phyloP scores from a whole-genome alignment of 2,797 vertebrate species.

The Phyllotis vaccarum region DNA sequence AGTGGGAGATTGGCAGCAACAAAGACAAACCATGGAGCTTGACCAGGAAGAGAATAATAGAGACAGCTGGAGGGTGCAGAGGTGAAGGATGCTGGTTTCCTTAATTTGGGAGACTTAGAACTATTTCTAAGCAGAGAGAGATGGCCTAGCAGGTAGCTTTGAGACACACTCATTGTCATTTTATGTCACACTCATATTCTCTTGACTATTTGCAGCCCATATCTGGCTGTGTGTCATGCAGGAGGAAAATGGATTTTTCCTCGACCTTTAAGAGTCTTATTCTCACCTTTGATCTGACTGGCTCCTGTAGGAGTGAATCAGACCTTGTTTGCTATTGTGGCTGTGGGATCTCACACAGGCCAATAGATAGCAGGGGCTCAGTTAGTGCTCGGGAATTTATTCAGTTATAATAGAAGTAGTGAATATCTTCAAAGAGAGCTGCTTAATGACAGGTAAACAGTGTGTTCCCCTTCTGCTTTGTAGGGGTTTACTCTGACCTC shows the following conservation, averaged over 20 bases:
- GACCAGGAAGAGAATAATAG: background rate
- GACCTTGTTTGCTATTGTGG: background rate
- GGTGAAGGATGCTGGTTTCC: background rate
- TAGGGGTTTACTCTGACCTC: constrained; percentile 25
- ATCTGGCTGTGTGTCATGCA: background rate
- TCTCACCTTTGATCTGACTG: background rate
- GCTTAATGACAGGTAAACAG: background rate
- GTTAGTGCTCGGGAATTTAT: background rate
- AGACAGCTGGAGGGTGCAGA: background rate
- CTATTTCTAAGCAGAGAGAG: background rate
- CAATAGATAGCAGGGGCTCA: background rate
- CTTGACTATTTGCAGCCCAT: background rate
- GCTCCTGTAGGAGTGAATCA: background rate
- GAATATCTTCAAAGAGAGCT: background rate
- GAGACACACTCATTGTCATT: background rate
- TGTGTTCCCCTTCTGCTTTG: background rate
- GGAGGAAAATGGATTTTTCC: rapidly evolving
- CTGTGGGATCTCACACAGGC: background rate
- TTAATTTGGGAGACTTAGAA: background rate
- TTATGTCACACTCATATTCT: rapidly evolving
- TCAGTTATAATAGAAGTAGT: background rate
- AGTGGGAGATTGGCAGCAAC: background rate
- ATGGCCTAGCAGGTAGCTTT: background rate
- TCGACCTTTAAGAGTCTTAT: background rate
- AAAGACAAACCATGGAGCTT: background rate